Evolutionary conservation across 2,888 invertebrate genomes (phyloP), one percentile per base, ranked within the genome.

Genomic region (Melinaea menophilus): DNA sequence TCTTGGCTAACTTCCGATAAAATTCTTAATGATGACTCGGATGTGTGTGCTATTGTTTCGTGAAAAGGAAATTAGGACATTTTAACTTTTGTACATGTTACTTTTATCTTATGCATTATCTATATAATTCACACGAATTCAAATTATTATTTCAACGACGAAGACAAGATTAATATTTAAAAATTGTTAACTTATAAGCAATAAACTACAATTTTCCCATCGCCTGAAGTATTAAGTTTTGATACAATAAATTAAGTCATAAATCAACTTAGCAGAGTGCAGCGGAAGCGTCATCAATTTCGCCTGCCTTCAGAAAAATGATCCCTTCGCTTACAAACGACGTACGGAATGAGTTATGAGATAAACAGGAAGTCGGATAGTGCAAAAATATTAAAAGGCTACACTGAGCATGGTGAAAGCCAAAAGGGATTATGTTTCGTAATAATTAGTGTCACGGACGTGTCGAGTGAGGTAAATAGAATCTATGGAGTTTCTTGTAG

Each of bases 271-370:
- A 31, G 41, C 65, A 58, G 58, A 58, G 63, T 66, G 66, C 66
- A 56, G 45, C 51, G 46, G 63, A 62, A 64, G 64, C 60, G 61
- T 67, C 69, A 66, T 70, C 66, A 67, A 69, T 67, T 68, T 64
- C 58, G 63, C 62, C 59, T 56, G 68, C 61, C 68, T 65, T 66
- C 60, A 63, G 67, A 70, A 70, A 69, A 70, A 70, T 66, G 69
- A 65, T 67, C 61, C 63, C 56, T 63, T 13, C 47, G 47, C 51
- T 51, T 31, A 51, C 51, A 51, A 51, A 11, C 51, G 51, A 51
- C 51, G 51, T 51, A 7, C 11, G 31, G 31, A 51, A 51, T 51
- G 51, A 51, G 11, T 31, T 51, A 51, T 51, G 51, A 31, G 51
- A 51, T 31, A 51, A 9, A 31, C 41, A 31, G 51, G 11, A 51